Conservation (phyloP, 2,888 invertebrate species). For the Cryptocheilus praepositus region DNA sequence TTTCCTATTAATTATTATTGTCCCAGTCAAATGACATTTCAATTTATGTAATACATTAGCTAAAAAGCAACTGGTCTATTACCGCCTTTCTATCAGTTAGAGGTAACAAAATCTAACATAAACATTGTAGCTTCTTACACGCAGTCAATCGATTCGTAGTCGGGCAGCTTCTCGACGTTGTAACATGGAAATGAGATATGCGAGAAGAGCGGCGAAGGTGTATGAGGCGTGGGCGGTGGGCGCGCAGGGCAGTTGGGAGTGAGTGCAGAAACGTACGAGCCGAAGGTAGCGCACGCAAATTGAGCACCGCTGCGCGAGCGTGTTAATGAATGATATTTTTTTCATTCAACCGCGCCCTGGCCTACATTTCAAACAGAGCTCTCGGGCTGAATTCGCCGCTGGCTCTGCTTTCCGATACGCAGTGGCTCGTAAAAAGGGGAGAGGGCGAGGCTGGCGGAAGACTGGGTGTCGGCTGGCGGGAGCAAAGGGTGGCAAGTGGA, state of each 20-base stretch:
- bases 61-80: no score
- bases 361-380: conserved; percentile 66
- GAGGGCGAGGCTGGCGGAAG: conserved; percentile 4
- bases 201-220: neutral
- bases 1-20: no score
- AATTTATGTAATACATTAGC: no score
- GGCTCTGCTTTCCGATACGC: conserved; percentile 53
- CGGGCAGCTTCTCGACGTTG: conserved; percentile 6
- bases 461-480: neutral
- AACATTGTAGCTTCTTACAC: no score
- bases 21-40: no score
- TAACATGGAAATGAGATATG: conserved; percentile 40
- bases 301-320: conserved; percentile 67
- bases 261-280: conserved; percentile 3
- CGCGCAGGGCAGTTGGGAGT: no score
- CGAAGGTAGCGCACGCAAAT: conserved; percentile 12
- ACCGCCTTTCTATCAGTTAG: no score
- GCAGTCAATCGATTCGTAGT: conserved; percentile 18
- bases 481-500: conserved; percentile 13
- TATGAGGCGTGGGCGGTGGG: no score
- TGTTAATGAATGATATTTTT: conserved; percentile 73
- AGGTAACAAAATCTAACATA: no score
- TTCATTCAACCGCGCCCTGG: conserved; percentile 72
- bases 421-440: conserved; percentile 33
- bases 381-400: conserved; percentile 37